Evolutionary conservation across 2,113 vertebrate genomes (phyloP).

Genomic region (Lampris incognitus): DNA sequence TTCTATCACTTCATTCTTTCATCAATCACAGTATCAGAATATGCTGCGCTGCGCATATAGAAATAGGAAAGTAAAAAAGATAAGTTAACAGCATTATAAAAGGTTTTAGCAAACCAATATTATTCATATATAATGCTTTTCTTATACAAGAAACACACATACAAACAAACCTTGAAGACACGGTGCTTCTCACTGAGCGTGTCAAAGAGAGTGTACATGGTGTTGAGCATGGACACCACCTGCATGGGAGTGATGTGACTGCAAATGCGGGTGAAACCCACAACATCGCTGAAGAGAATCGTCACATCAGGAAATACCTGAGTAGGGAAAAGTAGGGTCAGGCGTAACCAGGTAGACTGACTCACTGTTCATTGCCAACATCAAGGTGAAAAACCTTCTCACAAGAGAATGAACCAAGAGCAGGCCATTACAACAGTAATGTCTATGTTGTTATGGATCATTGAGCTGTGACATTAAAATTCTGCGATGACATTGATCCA

Average conservation of each 20-base stretch:
- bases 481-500: too few relatives aligned
- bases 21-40: neutral
- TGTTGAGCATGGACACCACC: conserved; percentile 83
- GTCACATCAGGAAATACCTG: conserved; percentile 84
- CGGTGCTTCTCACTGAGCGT: conserved; percentile 83
- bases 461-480: neutral
- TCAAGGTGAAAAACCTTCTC: neutral
- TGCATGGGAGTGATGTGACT: conserved; percentile 83
- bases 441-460: neutral
- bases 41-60: too few relatives aligned
- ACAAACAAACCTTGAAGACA: conserved; percentile 79
- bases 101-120: too few relatives aligned
- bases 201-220: conserved; percentile 83
- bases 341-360: neutral
- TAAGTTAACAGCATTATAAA: too few relatives aligned
- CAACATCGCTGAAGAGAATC: conserved; percentile 82
- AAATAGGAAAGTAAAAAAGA: too few relatives aligned
- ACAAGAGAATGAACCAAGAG: too few relatives aligned
- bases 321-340: neutral
- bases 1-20: neutral
- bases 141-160: neutral
- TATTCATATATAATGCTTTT: neutral
- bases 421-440: neutral
- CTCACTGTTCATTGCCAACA: neutral
- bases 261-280: conserved; percentile 83